Conservation (phyloP, 2,113 vertebrate genomes). For the Malaclemys terrapin region DNA sequence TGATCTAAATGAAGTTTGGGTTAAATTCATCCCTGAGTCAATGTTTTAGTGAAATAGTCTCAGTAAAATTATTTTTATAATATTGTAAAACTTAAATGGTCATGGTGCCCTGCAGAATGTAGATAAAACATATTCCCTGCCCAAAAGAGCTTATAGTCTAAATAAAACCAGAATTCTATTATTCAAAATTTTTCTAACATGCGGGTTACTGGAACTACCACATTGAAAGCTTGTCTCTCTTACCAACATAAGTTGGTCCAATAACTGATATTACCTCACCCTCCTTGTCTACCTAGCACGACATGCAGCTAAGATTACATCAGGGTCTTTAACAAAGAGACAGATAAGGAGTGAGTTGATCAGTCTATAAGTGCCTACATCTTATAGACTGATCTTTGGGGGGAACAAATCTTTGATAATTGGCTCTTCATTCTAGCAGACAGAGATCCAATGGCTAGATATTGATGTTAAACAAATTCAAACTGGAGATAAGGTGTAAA, state of each 20-base stretch:
- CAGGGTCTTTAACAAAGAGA: neutral
- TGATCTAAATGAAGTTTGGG: neutral
- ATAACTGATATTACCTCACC: no score
- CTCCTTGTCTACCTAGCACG: no score
- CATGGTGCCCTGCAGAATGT: neutral
- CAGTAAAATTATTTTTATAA: neutral
- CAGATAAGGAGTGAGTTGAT: no score
- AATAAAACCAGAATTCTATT: neutral
- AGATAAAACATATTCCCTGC: neutral
- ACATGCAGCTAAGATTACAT: neutral
- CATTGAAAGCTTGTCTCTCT: neutral
- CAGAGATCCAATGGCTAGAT: no score
- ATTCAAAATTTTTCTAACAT: neutral
- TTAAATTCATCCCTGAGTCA: neutral
- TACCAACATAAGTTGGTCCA: neutral
- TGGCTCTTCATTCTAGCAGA: no score
- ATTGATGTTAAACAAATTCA: no score
- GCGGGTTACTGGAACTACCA: neutral
- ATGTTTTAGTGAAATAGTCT: neutral
- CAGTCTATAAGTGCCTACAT: no score
- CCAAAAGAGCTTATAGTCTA: neutral
- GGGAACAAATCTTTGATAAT: no score
- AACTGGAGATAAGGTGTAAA: no score
- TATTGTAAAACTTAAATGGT: neutral
- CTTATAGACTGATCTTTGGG: no score